Conservation (phyloP, 1,140 invertebrate species). For the Pseudoatta argentina region DNA sequence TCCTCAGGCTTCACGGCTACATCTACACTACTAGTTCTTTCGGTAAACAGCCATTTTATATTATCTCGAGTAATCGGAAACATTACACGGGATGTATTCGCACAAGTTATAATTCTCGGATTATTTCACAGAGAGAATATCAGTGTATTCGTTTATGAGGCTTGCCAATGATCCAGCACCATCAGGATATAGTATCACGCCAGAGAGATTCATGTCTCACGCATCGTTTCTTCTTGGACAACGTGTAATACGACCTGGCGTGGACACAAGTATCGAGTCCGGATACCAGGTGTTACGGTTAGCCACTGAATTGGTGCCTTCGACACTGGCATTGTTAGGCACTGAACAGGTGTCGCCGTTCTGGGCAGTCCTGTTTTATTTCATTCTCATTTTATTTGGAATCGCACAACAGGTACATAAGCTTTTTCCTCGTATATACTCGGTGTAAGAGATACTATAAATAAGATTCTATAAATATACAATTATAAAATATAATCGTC, state of each 20-base stretch:
- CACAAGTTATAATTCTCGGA: constrained; percentile 17
- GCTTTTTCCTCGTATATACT: not conserved
- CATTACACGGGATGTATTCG: not conserved
- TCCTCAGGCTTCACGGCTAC: constrained; percentile 91
- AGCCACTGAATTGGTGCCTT: constrained; percentile 94
- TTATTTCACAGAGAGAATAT: constrained; percentile 89
- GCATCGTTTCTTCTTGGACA: constrained; percentile 91
- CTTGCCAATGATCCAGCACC: constrained; percentile 86
- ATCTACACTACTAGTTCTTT: constrained; percentile 93
- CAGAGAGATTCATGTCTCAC: constrained; percentile 90
- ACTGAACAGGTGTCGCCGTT: constrained; percentile 91
- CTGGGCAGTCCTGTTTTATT: constrained; percentile 95
- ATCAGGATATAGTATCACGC: constrained; percentile 85
- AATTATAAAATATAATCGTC: constrained; percentile 5
- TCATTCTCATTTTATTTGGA: constrained; percentile 94
- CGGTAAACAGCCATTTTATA: constrained; percentile 88
- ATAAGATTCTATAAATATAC: not conserved
- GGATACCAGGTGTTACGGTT: constrained; percentile 93
- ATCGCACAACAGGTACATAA: constrained; percentile 91
- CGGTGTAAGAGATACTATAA: not conserved
- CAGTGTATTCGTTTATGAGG: constrained; percentile 91
- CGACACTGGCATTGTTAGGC: constrained; percentile 91
- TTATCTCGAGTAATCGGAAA: not conserved
- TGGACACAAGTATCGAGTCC: constrained; percentile 87
- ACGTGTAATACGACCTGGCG: constrained; percentile 88